Evolutionary conservation across 2,113 vertebrate genomes (phyloP).

Genomic region (Muscicapa adusta): DNA sequence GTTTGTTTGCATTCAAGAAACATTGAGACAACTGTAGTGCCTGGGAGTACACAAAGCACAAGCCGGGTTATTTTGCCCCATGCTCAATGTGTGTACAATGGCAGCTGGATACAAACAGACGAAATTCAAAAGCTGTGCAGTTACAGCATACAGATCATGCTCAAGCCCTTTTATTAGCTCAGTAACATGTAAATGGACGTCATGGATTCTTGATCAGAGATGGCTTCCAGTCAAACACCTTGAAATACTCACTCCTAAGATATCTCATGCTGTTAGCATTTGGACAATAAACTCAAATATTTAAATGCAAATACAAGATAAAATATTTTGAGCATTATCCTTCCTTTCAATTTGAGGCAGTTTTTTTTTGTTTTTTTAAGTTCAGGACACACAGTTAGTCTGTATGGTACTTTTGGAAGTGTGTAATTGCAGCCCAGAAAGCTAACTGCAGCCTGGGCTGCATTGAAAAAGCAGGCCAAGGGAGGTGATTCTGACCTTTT

Average conservation of each 20-base stretch:
- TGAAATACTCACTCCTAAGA: neutral
- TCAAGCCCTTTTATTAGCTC: neutral
- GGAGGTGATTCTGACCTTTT: neutral
- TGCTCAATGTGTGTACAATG: neutral
- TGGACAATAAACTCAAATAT: neutral
- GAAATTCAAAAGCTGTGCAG: neutral
- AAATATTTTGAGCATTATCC: neutral
- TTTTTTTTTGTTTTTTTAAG: neutral
- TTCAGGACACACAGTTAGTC: neutral
- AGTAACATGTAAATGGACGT: neutral
- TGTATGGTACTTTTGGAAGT: neutral
- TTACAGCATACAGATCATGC: neutral
- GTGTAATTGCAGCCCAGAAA: neutral
- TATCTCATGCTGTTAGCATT: neutral
- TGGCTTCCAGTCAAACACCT: neutral
- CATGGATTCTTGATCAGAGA: neutral
- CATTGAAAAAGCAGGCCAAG: neutral
- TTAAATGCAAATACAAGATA: neutral
- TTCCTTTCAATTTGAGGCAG: neutral
- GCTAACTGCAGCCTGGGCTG: neutral
- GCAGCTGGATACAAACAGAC: neutral
- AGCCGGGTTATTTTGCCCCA: neutral
- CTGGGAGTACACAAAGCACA: neutral
- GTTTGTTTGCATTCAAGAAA: neutral
- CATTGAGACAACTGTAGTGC: neutral